These are phyloP conservation scores for Brachylomia viminalis DNA, from an alignment of 2,888 invertebrate species.

Conservation along the genomic window DNA sequence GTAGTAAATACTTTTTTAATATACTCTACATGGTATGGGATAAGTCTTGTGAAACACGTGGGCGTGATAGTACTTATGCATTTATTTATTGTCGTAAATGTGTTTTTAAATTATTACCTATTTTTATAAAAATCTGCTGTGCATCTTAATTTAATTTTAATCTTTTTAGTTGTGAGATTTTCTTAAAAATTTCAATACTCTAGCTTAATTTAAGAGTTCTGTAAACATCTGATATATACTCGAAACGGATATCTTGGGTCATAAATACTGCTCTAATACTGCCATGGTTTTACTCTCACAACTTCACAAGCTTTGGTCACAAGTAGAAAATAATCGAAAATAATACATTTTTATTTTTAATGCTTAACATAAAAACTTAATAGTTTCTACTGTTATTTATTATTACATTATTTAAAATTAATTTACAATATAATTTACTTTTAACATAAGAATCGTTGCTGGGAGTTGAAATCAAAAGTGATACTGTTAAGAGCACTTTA, in stretches of 20 bases:
- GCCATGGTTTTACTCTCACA: background rate
- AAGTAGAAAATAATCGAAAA: background rate
- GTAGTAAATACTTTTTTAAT: constrained; percentile 1
- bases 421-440: background rate
- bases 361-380: background rate
- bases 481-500: too few relatives aligned
- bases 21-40: constrained; percentile 21
- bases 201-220: background rate
- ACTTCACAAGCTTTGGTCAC: background rate
- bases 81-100: background rate
- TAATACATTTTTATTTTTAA: background rate
- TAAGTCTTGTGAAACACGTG: constrained; percentile 24
- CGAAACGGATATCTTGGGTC: background rate
- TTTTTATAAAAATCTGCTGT: background rate
- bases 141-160: background rate
- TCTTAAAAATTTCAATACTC: too few relatives aligned
- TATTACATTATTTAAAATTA: background rate
- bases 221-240: background rate
- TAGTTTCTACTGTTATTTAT: background rate
- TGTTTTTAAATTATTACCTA: background rate
- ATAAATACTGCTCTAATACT: too few relatives aligned
- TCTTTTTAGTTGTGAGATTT: background rate
- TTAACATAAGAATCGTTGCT: background rate
- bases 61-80: background rate
- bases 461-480: background rate